These are phyloP conservation scores for Lissonota sp. DNA, from an alignment of 2,888 invertebrate genomes.

Conservation along the genomic window DNA sequence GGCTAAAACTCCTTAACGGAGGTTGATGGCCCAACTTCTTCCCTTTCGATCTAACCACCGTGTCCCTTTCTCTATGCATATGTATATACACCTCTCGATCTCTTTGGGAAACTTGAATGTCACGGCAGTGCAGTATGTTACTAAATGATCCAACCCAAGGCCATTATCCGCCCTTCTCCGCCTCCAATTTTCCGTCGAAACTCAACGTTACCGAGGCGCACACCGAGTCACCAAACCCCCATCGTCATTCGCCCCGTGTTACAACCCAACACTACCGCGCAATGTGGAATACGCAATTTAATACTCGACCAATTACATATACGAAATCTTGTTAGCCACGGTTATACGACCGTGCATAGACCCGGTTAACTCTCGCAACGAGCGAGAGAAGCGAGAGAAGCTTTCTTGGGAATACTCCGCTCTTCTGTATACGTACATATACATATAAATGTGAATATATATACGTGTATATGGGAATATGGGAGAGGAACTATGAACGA, in stretches of 20 bases:
- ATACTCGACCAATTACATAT: constrained; percentile 84
- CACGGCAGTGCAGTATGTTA: constrained; percentile 81
- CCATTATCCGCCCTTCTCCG: constrained; percentile 77
- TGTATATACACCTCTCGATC: constrained; percentile 34
- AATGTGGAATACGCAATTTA: constrained; percentile 83
- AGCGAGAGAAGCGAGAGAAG: constrained; percentile 58
- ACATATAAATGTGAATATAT: too few relatives aligned
- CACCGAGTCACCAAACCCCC: constrained; percentile 22
- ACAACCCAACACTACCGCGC: constrained; percentile 64
- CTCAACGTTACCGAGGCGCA: constrained; percentile 8
- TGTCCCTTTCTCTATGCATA: constrained; percentile 16
- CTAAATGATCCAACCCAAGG: constrained; percentile 82
- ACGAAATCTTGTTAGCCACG: constrained; percentile 84
- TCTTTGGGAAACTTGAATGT: constrained; percentile 72
- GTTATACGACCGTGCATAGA: constrained; percentile 78
- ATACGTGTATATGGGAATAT: constrained; percentile 41
- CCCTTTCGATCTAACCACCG: constrained; percentile 27
- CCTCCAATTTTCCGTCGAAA: constrained; percentile 38
- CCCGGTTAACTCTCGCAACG: constrained; percentile 56
- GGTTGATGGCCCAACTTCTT: constrained; percentile 25
- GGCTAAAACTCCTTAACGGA: constrained; percentile 41
- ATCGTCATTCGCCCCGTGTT: constrained; percentile 68
- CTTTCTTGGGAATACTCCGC: constrained; percentile 64
- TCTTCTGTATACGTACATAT: background rate
- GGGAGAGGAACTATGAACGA: constrained; percentile 70